Percentiles rank a stretch among this genome's conserved stretches.
Conservation (phyloP, 2,888 invertebrate species). For the Pogonocherus hispidulus region DNA sequence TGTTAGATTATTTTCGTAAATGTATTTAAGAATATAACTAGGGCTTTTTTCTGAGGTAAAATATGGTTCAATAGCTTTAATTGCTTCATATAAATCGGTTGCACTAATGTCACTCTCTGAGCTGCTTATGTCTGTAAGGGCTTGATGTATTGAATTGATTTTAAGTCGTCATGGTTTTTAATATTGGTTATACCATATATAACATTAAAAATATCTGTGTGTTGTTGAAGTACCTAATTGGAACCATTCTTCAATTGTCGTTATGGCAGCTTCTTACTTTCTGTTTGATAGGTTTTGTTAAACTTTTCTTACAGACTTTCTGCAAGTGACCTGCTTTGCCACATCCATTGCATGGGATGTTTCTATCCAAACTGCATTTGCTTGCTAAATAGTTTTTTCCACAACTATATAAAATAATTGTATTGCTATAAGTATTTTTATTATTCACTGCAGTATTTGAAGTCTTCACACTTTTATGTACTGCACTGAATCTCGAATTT, state of each 20-base stretch:
- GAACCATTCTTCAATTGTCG: too few species aligned
- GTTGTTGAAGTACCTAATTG: too few species aligned
- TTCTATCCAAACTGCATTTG: constrained; percentile 11
- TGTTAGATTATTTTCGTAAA: not conserved
- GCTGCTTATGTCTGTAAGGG: constrained; percentile 16
- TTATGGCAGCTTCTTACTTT: too few species aligned
- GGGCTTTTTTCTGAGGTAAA: constrained; percentile 6
- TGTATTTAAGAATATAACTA: not conserved
- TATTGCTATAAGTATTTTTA: not conserved
- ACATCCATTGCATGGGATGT: constrained; percentile 10
- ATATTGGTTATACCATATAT: constrained; percentile 39
- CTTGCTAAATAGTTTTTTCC: constrained; percentile 19
- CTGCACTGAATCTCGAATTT: not conserved
- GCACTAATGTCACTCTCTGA: constrained; percentile 44
- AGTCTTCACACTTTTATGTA: not conserved
- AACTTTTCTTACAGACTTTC: constrained; percentile 25
- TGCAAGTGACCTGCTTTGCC: constrained; percentile 18
- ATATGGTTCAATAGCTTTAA: too few species aligned
- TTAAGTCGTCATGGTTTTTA: constrained; percentile 37
- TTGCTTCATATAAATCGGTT: too few species aligned
- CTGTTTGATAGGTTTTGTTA: too few species aligned
- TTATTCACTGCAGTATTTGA: not conserved
- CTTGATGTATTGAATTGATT: constrained; percentile 44
- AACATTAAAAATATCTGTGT: too few species aligned
- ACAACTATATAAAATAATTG: not conserved